phyloP scores from a whole-genome alignment of 1,140 invertebrate genomes.

The Dreissena polymorpha region DNA sequence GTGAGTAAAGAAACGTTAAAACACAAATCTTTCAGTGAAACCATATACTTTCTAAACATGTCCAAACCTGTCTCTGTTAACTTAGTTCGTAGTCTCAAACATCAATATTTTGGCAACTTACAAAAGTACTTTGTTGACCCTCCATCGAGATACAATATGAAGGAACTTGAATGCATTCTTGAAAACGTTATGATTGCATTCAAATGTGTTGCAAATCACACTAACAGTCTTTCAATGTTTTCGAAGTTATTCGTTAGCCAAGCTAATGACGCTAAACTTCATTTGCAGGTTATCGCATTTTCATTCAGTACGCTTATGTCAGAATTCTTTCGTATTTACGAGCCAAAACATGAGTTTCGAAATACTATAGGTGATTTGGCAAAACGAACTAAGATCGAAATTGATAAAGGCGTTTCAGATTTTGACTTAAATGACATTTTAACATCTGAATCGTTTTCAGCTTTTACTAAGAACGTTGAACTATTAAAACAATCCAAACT shows the following conservation, averaged over 20 bases:
- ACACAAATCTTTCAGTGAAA: not conserved
- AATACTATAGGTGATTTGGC: not conserved
- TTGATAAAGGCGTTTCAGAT: not conserved
- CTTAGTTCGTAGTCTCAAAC: too few relatives aligned
- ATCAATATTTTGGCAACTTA: too few relatives aligned
- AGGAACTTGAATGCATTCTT: not conserved
- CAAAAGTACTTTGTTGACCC: too few relatives aligned
- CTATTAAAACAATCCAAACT: conserved; percentile 1
- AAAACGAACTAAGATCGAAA: not conserved
- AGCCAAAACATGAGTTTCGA: conserved; percentile 1
- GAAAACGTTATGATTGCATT: not conserved
- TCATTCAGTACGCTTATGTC: not conserved
- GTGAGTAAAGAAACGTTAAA: not conserved
- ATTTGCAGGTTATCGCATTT: not conserved
- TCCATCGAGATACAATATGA: not conserved
- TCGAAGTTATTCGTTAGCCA: not conserved
- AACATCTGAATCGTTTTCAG: not conserved
- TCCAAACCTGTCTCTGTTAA: too few relatives aligned
- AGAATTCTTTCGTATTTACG: not conserved
- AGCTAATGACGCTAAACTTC: not conserved
- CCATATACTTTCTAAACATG: too few relatives aligned
- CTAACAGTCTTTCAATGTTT: not conserved
- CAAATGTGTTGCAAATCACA: not conserved
- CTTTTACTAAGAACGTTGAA: conserved; percentile 4
- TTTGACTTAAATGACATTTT: not conserved